Conservation (phyloP, 1,140 invertebrate genomes). For the Dinothrombium tinctorium region DNA sequence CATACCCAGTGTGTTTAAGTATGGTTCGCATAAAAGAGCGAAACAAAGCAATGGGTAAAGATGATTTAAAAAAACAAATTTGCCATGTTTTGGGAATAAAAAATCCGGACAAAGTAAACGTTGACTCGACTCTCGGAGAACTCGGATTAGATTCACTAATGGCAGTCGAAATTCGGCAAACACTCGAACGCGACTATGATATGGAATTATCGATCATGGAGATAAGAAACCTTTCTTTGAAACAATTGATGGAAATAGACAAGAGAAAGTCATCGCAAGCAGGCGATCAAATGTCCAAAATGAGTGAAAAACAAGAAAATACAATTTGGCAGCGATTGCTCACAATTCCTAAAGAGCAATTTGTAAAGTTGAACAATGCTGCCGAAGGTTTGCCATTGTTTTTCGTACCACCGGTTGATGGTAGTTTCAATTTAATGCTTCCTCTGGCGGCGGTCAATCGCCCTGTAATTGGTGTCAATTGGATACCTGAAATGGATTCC, state of each 20-base stretch:
- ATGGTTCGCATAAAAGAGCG: too few relatives aligned
- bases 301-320: constrained; percentile 7
- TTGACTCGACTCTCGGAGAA: constrained; percentile 58
- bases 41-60: too few relatives aligned
- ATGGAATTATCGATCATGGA: constrained; percentile 5
- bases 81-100: constrained; percentile 32
- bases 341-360: constrained; percentile 2
- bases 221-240: constrained; percentile 7
- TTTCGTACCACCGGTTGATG: constrained; percentile 10
- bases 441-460: background rate
- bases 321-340: constrained; percentile 4
- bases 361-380: background rate
- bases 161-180: constrained; percentile 72
- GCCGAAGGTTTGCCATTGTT: constrained; percentile 8
- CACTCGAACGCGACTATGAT: constrained; percentile 11
- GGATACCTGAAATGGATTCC: constrained; percentile 3
- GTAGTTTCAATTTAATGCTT: constrained; percentile 3
- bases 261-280: too few relatives aligned
- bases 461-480: constrained; percentile 8
- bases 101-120: constrained; percentile 50
- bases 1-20: constrained; percentile 6
- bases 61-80: constrained; percentile 6
- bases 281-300: constrained; percentile 11
- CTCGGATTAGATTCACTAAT: constrained; percentile 88
- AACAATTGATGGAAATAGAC: constrained; percentile 4